These are phyloP conservation scores for Adrianichthys oophorus DNA, from an alignment of 2,797 vertebrate genomes.

Conservation along the genomic window DNA sequence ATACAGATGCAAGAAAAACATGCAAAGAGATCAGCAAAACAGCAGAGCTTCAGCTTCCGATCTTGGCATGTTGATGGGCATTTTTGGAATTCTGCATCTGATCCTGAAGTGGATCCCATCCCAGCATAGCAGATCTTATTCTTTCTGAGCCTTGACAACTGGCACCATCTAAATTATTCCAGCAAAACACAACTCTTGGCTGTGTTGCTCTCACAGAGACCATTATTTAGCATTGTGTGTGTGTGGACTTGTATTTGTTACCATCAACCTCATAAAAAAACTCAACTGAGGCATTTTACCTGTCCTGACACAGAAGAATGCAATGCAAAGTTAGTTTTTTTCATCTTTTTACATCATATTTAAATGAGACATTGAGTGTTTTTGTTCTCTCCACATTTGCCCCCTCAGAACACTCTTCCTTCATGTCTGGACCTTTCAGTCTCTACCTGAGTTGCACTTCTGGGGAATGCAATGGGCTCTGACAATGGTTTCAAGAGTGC, in stretches of 20 bases:
- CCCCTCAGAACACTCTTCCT: constrained; percentile 10
- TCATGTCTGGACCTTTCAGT: constrained; percentile 46
- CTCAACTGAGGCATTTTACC: neutral
- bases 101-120: constrained; percentile 66
- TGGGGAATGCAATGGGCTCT: constrained; percentile 70
- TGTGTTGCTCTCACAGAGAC: constrained; percentile 10
- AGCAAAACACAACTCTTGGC: constrained; percentile 39
- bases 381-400: neutral
- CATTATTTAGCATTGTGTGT: constrained; percentile 7
- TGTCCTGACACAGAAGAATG: too few species aligned
- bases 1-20: neutral
- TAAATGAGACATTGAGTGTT: constrained; percentile 2
- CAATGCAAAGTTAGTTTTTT: too few species aligned
- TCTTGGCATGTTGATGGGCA: constrained; percentile 71
- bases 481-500: constrained; percentile 69
- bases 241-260: constrained; percentile 3
- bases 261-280: constrained; percentile 1
- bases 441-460: constrained; percentile 58
- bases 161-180: constrained; percentile 47
- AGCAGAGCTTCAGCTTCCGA: constrained; percentile 47
- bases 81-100: constrained; percentile 79
- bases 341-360: neutral
- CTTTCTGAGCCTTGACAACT: constrained; percentile 57
- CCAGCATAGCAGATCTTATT: constrained; percentile 69
- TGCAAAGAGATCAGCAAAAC: constrained; percentile 33